Evolutionary conservation across 2,797 vertebrate genomes (phyloP).

Genomic region (Sus cebifrons): DNA sequence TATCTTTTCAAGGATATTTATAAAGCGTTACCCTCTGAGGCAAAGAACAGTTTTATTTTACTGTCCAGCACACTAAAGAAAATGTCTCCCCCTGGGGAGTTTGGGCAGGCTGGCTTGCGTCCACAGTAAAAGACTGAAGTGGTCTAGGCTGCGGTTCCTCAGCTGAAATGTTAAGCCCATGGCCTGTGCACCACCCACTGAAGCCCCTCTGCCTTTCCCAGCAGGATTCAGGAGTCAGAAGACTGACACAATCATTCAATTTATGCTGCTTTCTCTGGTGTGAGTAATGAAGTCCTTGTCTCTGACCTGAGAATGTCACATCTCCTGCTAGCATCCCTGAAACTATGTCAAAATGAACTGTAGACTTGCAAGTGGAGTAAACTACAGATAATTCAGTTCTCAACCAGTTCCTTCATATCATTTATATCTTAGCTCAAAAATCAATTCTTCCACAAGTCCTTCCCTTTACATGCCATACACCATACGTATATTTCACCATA

Average conservation of each 20-base stretch:
- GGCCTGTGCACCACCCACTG: neutral
- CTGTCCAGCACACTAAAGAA: neutral
- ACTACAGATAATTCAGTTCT: neutral
- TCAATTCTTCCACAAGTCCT: neutral
- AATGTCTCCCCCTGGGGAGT: neutral
- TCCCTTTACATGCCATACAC: neutral
- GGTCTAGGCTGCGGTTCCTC: neutral
- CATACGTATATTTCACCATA: no score
- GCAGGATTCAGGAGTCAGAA: neutral
- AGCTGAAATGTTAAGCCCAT: neutral
- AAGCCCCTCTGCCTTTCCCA: neutral
- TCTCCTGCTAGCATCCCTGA: neutral
- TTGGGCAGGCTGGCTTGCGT: neutral
- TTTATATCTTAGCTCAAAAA: neutral
- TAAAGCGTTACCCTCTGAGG: neutral
- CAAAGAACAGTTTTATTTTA: neutral
- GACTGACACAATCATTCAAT: neutral
- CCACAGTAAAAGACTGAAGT: neutral
- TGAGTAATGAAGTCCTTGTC: neutral
- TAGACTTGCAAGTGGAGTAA: neutral
- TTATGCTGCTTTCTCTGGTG: neutral
- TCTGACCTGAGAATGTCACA: neutral
- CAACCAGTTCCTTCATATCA: neutral
- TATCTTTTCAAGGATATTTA: neutral
- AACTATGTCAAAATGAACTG: neutral